A percentile compares a stretch with the other conserved stretches of the same genome.
These are phyloP conservation scores for Pristionchus mayeri DNA, from an alignment of 2,888 invertebrate species.

Conservation along the genomic window DNA sequence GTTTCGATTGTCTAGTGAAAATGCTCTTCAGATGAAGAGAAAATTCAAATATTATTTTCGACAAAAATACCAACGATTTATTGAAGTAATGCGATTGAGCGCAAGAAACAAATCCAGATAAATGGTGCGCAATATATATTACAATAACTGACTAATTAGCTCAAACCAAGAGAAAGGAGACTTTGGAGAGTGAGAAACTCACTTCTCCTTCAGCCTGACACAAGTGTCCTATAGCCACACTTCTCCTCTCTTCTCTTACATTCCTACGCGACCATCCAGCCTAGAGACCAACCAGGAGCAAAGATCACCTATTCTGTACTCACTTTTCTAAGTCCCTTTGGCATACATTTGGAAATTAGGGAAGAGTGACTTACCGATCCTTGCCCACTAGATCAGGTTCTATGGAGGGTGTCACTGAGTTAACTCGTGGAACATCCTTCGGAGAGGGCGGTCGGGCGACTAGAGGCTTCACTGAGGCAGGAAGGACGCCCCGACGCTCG, in stretches of 20 bases:
- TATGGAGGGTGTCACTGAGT: constrained; percentile 66
- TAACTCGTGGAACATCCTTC: constrained; percentile 29
- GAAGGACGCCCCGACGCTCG: constrained; percentile 49
- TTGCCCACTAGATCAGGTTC: constrained; percentile 75
- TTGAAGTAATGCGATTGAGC: no score
- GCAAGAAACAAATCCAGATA: no score
- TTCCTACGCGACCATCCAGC: not conserved
- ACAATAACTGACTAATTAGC: no score
- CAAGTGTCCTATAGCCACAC: constrained; percentile 16
- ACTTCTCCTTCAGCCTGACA: not conserved
- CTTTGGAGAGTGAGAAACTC: not conserved
- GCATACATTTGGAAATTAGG: no score
- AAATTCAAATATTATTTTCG: no score
- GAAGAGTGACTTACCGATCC: constrained; percentile 60
- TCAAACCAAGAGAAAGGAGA: no score
- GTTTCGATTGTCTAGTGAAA: no score
- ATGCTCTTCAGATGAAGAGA: no score
- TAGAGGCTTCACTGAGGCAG: constrained; percentile 44
- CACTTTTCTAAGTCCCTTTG: not conserved
- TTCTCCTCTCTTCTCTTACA: not conserved
- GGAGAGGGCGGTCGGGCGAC: constrained; percentile 48
- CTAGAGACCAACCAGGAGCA: not conserved
- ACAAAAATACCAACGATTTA: no score
- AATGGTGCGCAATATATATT: no score
- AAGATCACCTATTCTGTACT: not conserved